Base-by-base conservation (phyloP, 1,140 invertebrate species). In the Galleria mellonella region DNA sequence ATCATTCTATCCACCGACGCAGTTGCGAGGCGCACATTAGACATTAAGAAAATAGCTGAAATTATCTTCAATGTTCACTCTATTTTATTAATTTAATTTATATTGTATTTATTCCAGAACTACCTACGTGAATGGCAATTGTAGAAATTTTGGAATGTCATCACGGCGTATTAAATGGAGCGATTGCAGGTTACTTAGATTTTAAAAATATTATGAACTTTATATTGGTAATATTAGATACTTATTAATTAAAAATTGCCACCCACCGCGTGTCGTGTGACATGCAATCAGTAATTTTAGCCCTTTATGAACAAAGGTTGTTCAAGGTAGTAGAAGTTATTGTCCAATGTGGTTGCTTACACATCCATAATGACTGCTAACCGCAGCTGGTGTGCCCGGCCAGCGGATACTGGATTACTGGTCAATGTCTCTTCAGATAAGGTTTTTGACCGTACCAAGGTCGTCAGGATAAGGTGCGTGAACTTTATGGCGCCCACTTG, bases 401-500 rank as follows among this genome's bases (percentile, higher is more conserved):
- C 32, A 15, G 38, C 39, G 43, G 42, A 44, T 36, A 23, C 43
- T 32, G 40, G 42, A 37, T 31, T 44, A 43, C 55, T 74, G 71
- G 70, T 68, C 65, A 72, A 74, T 69, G 72, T 62, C 70, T 75
- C 48, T 32, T 51, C 45, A 42, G 43, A 40, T 47, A 55, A 54
- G 55, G 72, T 61, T 66, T 69, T 69, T 73, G 74, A 78, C 74
- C 74, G 72, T 57, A 33, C 49, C 69, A 78, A 78, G 74, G 74
- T 67, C 67, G 62, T 36, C 55, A 63, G 68, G 62, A 69, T 65
- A 55, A 60, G 62, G 74, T 78, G 51, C 42, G 39, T 66, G 67
- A 75, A 69, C 69, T 59, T 59, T 55, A 62, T 56, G 42, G 47
- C 61, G 58, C 55, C 49, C 52, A 46, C 51, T 40, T 53, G 48